phyloP scores from a whole-genome alignment of 2,113 vertebrate species.

The Heterotis niloticus region DNA sequence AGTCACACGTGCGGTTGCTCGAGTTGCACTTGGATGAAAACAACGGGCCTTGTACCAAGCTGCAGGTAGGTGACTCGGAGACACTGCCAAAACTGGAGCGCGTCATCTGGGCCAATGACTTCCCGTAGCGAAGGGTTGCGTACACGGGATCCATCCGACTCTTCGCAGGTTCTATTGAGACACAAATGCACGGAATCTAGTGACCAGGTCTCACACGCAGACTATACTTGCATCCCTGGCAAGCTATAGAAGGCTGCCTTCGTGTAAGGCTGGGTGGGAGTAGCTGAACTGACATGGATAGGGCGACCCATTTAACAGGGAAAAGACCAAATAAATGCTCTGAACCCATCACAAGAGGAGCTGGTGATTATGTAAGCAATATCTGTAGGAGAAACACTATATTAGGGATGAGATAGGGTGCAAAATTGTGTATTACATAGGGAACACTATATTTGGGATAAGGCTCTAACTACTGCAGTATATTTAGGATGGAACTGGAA shows the following conservation, averaged over 20 bases:
- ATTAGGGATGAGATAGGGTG: neutral
- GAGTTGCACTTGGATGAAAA: conserved; percentile 38
- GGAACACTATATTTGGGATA: neutral
- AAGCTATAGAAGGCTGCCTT: no score
- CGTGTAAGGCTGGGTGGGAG: conserved; percentile 30
- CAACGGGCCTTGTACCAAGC: conserved; percentile 65
- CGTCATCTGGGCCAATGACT: conserved; percentile 80
- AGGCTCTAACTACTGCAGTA: neutral
- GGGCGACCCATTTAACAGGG: conserved; percentile 53
- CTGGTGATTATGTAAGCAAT: no score
- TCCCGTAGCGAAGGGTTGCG: conserved; percentile 81
- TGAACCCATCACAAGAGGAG: neutral
- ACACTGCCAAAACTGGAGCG: conserved; percentile 84
- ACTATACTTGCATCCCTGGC: neutral
- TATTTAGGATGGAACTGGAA: neutral
- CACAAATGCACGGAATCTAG: conserved; percentile 12
- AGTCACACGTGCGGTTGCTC: conserved; percentile 10
- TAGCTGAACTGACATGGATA: conserved; percentile 42
- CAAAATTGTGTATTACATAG: neutral
- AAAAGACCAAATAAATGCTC: neutral
- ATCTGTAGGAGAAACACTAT: neutral
- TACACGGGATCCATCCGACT: conserved; percentile 78
- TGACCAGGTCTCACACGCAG: neutral
- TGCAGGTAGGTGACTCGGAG: conserved; percentile 80
- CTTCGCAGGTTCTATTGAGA: conserved; percentile 54